Conservation (phyloP, 1,140 invertebrate species). For the Drosophila kikkawai region DNA sequence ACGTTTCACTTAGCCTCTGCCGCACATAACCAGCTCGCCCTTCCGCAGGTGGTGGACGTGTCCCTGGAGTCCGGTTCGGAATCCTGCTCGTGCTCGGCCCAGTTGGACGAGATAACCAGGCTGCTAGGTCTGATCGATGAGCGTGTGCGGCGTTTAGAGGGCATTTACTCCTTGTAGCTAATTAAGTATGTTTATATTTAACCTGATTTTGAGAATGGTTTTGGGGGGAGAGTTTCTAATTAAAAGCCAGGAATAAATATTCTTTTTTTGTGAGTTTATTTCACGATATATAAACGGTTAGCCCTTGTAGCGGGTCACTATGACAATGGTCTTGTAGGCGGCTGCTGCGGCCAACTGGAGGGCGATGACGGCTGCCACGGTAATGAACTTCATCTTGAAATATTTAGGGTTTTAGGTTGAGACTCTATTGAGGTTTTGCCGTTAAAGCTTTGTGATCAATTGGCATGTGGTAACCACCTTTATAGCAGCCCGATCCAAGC, state of each 20-base stretch:
- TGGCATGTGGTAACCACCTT: background rate
- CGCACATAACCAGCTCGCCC: conserved; percentile 48
- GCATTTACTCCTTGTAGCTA: conserved; percentile 41
- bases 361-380: background rate
- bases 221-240: background rate
- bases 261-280: background rate
- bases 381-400: background rate
- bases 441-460: background rate
- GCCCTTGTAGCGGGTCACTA: background rate
- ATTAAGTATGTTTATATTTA: conserved; percentile 1
- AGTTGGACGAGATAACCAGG: conserved; percentile 53
- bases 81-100: conserved; percentile 50
- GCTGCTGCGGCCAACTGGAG: background rate
- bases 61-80: conserved; percentile 60
- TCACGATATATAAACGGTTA: background rate
- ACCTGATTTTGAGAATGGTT: background rate
- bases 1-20: conserved; percentile 18
- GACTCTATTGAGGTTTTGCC: background rate
- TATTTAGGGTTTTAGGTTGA: background rate
- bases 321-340: background rate
- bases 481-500: background rate
- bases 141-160: conserved; percentile 60
- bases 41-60: conserved; percentile 73
- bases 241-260: background rate
- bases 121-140: conserved; percentile 45